Conservation (phyloP, 2,888 invertebrate genomes). For the Cephus rjabovi region DNA sequence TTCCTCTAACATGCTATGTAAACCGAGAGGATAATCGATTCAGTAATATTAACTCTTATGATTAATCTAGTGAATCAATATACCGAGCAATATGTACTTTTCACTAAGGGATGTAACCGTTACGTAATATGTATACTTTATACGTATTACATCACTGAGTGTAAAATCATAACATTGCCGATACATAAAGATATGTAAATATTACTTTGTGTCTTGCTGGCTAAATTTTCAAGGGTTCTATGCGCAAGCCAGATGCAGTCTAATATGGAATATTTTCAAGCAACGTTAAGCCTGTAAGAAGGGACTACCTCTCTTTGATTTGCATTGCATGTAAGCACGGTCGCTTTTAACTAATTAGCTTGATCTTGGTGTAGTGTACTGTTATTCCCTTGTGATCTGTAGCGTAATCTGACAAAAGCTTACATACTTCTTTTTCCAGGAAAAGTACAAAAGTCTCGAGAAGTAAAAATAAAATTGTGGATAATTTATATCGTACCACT, state of each 20-base stretch:
- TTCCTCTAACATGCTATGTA: neutral
- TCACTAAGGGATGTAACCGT: neutral
- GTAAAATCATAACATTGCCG: too few relatives aligned
- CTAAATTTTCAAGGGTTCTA: neutral
- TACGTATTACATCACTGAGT: neutral
- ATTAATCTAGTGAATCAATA: neutral
- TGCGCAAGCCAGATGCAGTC: neutral
- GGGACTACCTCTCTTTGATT: neutral
- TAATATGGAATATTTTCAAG: neutral
- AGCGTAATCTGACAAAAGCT: neutral
- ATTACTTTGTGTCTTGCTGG: neutral
- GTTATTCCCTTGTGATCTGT: neutral
- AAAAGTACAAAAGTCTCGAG: neutral
- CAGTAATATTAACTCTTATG: neutral
- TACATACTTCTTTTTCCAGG: neutral
- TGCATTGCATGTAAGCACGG: neutral
- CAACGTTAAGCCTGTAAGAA: neutral
- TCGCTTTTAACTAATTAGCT: neutral
- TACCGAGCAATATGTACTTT: neutral
- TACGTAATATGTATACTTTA: neutral
- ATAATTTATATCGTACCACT: neutral
- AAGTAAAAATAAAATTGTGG: too few relatives aligned
- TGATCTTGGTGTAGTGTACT: neutral
- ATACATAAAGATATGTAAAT: neutral
- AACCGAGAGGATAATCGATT: neutral